These are phyloP conservation scores for Menidia menidia DNA, from an alignment of 2,797 vertebrate genomes.

Conservation along the genomic window DNA sequence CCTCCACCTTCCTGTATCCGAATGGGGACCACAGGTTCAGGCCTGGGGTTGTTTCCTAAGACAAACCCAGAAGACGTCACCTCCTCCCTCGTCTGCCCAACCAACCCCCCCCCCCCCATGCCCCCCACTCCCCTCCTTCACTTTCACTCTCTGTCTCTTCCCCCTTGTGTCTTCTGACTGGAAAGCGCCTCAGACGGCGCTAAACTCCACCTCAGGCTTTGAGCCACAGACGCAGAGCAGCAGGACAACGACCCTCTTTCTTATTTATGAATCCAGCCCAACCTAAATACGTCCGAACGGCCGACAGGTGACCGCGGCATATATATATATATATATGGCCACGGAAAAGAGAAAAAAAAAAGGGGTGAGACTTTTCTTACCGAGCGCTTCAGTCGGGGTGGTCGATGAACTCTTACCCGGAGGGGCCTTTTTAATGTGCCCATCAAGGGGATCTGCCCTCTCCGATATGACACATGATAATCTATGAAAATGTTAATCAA, in stretches of 20 bases:
- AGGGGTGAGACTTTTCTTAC: conserved; percentile 30
- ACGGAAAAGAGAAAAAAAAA: conserved; percentile 66
- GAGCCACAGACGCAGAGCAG: conserved; percentile 63
- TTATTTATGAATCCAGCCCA: conserved; percentile 95
- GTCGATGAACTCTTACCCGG: conserved; percentile 85
- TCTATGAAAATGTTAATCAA: conserved; percentile 99
- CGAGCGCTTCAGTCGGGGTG: conserved; percentile 68
- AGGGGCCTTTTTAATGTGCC: conserved; percentile 91
- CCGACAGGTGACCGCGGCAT: conserved; percentile 89
- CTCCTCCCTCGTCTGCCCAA: conserved; percentile 61
- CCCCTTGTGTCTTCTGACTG: conserved; percentile 71
- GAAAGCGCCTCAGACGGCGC: conserved; percentile 76
- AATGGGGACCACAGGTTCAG: conserved; percentile 77
- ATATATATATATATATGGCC: conserved; percentile 44
- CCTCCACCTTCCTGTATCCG: conserved; percentile 71
- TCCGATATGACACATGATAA: conserved; percentile 99
- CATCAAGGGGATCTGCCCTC: conserved; percentile 88
- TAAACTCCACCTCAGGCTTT: conserved; percentile 74
- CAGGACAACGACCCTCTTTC: conserved; percentile 70
- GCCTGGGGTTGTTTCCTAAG: conserved; percentile 79
- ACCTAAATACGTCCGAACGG: conserved; percentile 89
- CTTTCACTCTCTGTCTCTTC: conserved; percentile 68
- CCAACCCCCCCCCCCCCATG: conserved; percentile 35
- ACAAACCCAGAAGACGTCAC: conserved; percentile 79
- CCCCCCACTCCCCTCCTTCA: conserved; percentile 38